These are phyloP conservation scores for Tympanuchus pallidicinctus DNA, from an alignment of 2,113 vertebrate genomes.

Conservation along the genomic window DNA sequence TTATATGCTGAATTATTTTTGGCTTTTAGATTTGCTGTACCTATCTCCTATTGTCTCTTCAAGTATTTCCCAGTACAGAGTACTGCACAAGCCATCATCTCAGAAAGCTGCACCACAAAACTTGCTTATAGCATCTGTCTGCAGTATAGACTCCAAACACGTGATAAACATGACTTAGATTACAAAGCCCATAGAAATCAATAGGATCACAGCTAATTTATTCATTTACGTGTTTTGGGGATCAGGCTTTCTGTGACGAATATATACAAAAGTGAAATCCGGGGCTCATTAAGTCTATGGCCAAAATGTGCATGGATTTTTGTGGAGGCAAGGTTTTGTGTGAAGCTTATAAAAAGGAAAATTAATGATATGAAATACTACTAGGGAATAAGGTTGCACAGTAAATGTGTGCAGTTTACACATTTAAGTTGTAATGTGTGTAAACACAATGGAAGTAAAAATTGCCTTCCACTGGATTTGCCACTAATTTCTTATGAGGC, in stretches of 20 bases:
- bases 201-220: background rate
- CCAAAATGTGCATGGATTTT: background rate
- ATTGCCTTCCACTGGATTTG: background rate
- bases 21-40: slow-evolving; percentile 1
- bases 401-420: background rate
- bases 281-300: background rate
- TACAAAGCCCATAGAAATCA: slow-evolving; percentile 14
- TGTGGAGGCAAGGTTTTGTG: background rate
- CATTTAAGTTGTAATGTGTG: too few species aligned
- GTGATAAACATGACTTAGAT: background rate
- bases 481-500: background rate
- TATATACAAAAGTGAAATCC: background rate
- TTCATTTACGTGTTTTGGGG: background rate
- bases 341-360: slow-evolving; percentile 7
- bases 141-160: background rate
- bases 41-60: slow-evolving; percentile 23
- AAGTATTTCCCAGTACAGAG: background rate
- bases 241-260: background rate
- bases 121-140: slow-evolving; percentile 9
- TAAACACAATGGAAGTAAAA: background rate
- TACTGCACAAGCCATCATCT: background rate
- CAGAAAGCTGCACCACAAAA: background rate
- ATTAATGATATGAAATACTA: background rate
- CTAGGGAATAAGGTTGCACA: background rate
- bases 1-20: slow-evolving; percentile 30